phyloP scores from a whole-genome alignment of 2,888 invertebrate species.

The Homarus gammarus region DNA sequence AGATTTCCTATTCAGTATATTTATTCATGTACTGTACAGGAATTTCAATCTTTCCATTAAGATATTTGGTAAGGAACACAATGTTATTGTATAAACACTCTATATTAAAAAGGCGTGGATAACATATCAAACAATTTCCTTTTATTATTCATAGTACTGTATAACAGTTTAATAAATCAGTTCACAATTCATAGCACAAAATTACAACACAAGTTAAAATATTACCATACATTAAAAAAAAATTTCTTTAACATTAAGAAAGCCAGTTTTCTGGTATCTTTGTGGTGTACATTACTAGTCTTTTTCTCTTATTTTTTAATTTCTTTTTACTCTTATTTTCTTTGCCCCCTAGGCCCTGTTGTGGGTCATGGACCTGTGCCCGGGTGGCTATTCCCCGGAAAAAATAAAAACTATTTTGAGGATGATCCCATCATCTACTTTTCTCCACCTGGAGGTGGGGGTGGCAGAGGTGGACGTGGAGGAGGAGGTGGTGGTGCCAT shows the following conservation, averaged over 20 bases:
- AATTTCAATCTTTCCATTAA: neutral
- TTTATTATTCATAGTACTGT: neutral
- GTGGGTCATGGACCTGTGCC: too few relatives aligned
- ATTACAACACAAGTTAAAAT: too few relatives aligned
- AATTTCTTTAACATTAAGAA: neutral
- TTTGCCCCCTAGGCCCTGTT: too few relatives aligned
- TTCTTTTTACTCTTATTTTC: too few relatives aligned
- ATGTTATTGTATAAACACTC: neutral
- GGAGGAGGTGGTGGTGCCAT: constrained; percentile 67
- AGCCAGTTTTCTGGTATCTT: neutral
- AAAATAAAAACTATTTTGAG: too few relatives aligned
- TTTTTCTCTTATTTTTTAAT: too few relatives aligned
- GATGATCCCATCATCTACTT: too few relatives aligned
- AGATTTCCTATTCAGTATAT: too few relatives aligned
- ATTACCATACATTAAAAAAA: neutral
- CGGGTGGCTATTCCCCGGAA: too few relatives aligned
- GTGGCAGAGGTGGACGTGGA: constrained; percentile 48
- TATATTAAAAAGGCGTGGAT: neutral
- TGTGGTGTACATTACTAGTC: too few relatives aligned
- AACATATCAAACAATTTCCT: neutral
- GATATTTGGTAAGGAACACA: neutral
- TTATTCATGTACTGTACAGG: neutral
- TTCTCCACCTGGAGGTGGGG: constrained; percentile 66
- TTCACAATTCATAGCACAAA: too few relatives aligned
- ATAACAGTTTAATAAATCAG: neutral